phyloP scores from a whole-genome alignment of 2,888 invertebrate species.

The Muscina levida region DNA sequence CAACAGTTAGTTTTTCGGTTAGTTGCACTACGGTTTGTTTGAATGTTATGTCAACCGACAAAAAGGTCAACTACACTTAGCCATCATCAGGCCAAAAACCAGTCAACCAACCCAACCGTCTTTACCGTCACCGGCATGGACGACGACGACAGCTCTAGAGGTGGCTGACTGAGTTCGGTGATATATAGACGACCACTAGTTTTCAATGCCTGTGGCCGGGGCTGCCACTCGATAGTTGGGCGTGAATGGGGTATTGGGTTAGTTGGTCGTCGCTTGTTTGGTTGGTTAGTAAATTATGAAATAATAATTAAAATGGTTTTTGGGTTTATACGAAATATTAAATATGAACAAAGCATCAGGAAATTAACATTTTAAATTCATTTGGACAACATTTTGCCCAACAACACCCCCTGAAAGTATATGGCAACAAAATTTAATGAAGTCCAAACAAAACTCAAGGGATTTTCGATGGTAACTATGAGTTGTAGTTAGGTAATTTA shows the following conservation, averaged over 20 bases:
- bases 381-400: background rate
- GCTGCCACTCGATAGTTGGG: too few species aligned
- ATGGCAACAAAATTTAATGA: too few species aligned
- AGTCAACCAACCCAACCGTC: slow-evolving; percentile 23
- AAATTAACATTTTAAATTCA: background rate
- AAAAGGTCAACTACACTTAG: slow-evolving; percentile 51
- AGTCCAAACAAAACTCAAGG: too few species aligned
- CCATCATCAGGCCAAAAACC: slow-evolving; percentile 27
- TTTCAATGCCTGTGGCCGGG: background rate
- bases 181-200: too few species aligned
- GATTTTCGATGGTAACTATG: too few species aligned
- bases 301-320: slow-evolving; percentile 48
- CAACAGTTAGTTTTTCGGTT: slow-evolving; percentile 42
- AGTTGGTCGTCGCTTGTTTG: background rate
- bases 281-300: slow-evolving; percentile 27
- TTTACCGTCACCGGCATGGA: background rate
- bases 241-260: too few species aligned
- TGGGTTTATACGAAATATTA: slow-evolving; percentile 30
- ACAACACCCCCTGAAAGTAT: background rate
- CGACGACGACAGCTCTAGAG: background rate
- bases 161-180: background rate
- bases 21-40: slow-evolving; percentile 33
- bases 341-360: background rate
- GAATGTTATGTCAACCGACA: slow-evolving; percentile 43
- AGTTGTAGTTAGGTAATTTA: too few species aligned